Base-by-base conservation (phyloP, 2,113 vertebrate genomes). In the Oceanodroma tethys region DNA sequence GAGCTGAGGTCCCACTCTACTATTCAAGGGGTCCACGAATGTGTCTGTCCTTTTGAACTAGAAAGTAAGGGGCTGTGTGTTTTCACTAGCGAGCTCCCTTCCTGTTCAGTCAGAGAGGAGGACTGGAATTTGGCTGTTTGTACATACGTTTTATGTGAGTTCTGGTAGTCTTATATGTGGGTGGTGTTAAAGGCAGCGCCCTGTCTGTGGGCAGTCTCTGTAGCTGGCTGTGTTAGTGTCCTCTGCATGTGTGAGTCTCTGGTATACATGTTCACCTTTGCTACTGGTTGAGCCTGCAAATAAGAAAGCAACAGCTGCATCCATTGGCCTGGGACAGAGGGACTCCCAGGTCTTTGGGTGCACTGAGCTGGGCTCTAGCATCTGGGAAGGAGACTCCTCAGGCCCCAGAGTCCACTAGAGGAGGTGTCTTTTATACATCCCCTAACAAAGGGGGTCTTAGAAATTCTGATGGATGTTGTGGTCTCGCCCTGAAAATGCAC, bases 1-100 rank as follows among this genome's bases (percentile, higher is more conserved):
- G n/a, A 75, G 18, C 15, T 81, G 47, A 76, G 13, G 18, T 47
- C 30, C 11, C 30, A 38, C 3, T 1, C 25, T 45, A 13, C 9
- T 38, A 1, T 38, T 79, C 25, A 22, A 74, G 25, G 6, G 5
- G 0, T 48, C 43, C 16, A 32, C 0, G 2, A 34, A 21, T 32
- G 4, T 18, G 19, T 30, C 11, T 7, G 7, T 82, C 4, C 30
- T 85, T 50, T 29, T 70, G 59, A 55, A 76, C 32, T 15, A 40
- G 26, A 75, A 9, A 7, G 5, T 36, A 26, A 67, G 7, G 26
- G 5, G 1, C 7, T 83, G 6, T 26, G 3, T 81, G 4, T 43
- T 48, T 88, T n/a, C 13, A 19, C 7, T 5, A 68, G 36, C 0
- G 1, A 88, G 13, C 17, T 74, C 82, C 70, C 70, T 3, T 26